phyloP scores from a whole-genome alignment of 2,797 vertebrate species.

The Alcedo atthis region DNA sequence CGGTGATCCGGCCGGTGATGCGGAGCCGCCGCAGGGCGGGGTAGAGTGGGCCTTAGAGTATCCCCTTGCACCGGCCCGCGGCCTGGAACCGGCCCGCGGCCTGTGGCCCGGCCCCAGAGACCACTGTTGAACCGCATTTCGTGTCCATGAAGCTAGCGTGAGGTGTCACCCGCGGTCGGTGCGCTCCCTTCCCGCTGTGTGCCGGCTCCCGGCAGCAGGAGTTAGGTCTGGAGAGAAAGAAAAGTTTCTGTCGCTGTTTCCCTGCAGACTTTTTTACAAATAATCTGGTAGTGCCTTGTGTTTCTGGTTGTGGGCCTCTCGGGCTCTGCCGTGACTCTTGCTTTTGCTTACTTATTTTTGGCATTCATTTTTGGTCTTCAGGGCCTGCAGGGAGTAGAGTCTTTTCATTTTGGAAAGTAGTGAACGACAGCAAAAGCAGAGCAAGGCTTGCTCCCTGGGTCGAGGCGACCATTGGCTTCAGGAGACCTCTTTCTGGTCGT shows the following conservation, averaged over 20 bases:
- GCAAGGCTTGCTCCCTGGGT: fast-evolving
- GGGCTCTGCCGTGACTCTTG: background rate
- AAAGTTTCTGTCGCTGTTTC: background rate
- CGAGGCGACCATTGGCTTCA: fast-evolving
- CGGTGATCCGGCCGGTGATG: background rate
- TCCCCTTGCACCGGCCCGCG: fast-evolving
- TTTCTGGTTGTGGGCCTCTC: background rate
- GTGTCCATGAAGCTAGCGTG: background rate
- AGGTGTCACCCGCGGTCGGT: background rate
- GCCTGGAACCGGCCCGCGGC: no score
- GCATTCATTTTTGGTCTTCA: fast-evolving
- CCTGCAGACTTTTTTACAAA: background rate
- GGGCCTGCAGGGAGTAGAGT: background rate
- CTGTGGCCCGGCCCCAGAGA: no score
- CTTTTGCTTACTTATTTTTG: background rate
- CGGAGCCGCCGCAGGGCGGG: background rate
- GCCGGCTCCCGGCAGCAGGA: background rate
- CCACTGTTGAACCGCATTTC: background rate
- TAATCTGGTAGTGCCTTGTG: background rate
- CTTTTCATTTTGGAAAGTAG: background rate
- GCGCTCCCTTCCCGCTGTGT: background rate
- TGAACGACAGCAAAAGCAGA: no score
- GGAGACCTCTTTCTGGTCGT: background rate
- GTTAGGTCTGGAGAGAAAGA: background rate
- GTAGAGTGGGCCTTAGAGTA: background rate